A percentile compares a stretch with the other conserved stretches of the same genome.
phyloP scores from a whole-genome alignment of 2,113 vertebrate genomes.

The Osmerus eperlanus region DNA sequence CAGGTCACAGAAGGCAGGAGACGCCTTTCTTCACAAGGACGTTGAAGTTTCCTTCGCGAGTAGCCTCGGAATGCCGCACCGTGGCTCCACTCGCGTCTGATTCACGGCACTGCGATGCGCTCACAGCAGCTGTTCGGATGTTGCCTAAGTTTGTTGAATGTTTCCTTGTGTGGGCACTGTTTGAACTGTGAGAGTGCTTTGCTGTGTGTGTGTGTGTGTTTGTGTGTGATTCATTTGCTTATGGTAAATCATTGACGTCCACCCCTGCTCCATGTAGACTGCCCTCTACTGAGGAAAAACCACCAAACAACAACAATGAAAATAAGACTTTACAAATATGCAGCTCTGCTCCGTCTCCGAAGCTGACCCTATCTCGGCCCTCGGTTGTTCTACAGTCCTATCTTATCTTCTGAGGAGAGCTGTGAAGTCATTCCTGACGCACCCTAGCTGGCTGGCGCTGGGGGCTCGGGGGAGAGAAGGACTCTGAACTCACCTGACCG shows the following conservation, averaged over 20 bases:
- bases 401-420: not conserved
- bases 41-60: not conserved
- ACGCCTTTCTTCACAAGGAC: not conserved
- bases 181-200: not conserved
- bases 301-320: not conserved
- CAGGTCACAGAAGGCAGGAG: not conserved
- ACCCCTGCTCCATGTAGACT: not conserved
- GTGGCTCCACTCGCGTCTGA: not conserved
- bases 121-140: not conserved
- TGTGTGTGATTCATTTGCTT: constrained; percentile 31
- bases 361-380: not conserved
- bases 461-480: not conserved
- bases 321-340: not conserved
- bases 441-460: not conserved
- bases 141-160: not conserved
- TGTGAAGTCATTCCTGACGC: not conserved
- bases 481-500: constrained; percentile 75
- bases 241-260: constrained; percentile 44
- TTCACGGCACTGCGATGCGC: not conserved
- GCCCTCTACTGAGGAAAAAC: not conserved
- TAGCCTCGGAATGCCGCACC: constrained; percentile 8
- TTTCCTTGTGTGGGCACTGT: not conserved
- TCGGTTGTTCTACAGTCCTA: not conserved
- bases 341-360: not conserved
- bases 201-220: constrained; percentile 3